Evolutionary conservation across 2,113 vertebrate species (phyloP).

Genomic region (Corapipo altera): DNA sequence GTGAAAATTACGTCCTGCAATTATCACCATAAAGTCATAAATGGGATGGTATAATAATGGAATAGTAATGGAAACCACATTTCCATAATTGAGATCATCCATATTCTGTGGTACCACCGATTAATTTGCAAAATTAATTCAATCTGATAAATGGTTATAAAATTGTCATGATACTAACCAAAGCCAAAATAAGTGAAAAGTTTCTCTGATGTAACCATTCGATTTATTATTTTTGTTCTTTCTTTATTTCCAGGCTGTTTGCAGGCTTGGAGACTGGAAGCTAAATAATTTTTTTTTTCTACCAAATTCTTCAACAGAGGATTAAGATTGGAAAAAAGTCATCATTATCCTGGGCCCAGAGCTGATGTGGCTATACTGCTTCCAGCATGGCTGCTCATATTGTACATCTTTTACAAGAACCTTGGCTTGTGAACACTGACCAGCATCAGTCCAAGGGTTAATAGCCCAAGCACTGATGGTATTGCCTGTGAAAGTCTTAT

Average conservation of each 20-base stretch:
- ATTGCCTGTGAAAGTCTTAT: not conserved
- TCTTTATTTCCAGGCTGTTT: not conserved
- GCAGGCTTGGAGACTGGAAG: not conserved
- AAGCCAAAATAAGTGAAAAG: not conserved
- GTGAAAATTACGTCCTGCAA: conserved; percentile 22
- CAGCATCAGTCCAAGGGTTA: not conserved
- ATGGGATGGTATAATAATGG: conserved; percentile 21
- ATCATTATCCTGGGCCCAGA: not conserved
- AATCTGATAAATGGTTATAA: conserved; percentile 11
- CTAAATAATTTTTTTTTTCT: not conserved
- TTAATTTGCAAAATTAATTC: conserved; percentile 64
- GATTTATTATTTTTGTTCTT: not conserved
- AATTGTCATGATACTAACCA: not conserved
- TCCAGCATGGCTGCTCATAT: accelerated
- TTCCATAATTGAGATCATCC: conserved; percentile 60
- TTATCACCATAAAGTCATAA: conserved; percentile 43
- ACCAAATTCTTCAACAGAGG: not conserved
- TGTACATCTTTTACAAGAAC: not conserved
- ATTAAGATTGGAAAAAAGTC: not conserved
- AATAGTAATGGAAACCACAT: conserved; percentile 37
- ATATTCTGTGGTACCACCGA: conserved; percentile 12
- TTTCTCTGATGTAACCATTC: not conserved
- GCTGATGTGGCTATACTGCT: not conserved
- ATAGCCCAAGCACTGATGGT: not conserved
- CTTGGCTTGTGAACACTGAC: not conserved